Evolutionary conservation across 2,888 invertebrate genomes (phyloP).

Genomic region (Tenthredo notha): DNA sequence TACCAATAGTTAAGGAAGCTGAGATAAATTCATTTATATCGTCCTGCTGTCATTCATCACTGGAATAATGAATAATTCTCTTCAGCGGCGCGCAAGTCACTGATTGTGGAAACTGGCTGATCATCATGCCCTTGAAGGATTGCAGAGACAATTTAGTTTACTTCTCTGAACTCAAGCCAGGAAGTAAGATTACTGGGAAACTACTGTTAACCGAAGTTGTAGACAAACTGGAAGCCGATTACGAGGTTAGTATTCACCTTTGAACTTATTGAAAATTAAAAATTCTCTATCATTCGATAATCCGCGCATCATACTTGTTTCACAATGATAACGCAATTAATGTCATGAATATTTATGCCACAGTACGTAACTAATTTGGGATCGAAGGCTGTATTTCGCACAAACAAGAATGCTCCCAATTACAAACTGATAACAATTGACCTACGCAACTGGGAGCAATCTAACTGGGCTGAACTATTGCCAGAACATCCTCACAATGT

Average conservation of each 20-base stretch:
- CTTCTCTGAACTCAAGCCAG: slow-evolving; percentile 88
- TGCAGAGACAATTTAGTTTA: slow-evolving; percentile 95
- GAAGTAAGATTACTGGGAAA: slow-evolving; percentile 83
- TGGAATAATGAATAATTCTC: slow-evolving; percentile 42
- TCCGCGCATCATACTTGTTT: not conserved
- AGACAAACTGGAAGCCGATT: slow-evolving; percentile 95
- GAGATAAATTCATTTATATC: not conserved
- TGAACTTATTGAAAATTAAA: not conserved
- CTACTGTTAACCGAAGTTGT: slow-evolving; percentile 90
- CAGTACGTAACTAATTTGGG: slow-evolving; percentile 96
- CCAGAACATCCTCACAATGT: slow-evolving; percentile 93
- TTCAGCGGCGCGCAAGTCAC: slow-evolving; percentile 90
- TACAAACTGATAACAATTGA: slow-evolving; percentile 93
- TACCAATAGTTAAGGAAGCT: not conserved
- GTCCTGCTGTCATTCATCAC: not conserved
- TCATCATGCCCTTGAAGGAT: slow-evolving; percentile 91
- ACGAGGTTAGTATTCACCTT: slow-evolving; percentile 84
- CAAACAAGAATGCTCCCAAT: slow-evolving; percentile 96
- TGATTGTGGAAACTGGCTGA: slow-evolving; percentile 94
- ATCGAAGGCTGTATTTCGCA: slow-evolving; percentile 90
- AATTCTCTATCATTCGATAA: not conserved
- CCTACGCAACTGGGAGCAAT: slow-evolving; percentile 85
- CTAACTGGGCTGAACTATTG: slow-evolving; percentile 91
- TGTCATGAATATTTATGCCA: slow-evolving; percentile 67
- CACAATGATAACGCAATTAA: not conserved